Evolutionary conservation across 2,888 invertebrate species (phyloP), one percentile per base, ranked within the genome.

Genomic region (Tuta absoluta): DNA sequence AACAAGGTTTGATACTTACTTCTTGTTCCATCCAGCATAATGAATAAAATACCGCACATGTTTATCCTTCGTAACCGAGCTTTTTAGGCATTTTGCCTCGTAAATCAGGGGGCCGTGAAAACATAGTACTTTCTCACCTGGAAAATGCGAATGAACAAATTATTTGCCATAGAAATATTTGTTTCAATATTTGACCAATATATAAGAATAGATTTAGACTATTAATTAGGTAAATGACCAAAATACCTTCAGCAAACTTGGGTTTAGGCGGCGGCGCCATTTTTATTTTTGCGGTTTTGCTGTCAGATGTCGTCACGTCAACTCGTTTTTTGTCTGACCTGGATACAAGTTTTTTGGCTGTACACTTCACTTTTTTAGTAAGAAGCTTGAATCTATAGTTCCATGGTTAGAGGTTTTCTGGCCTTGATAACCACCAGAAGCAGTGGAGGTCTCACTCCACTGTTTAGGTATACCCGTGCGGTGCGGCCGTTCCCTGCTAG

Each of bases 21-120:
- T 98, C 92, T 98, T 99, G 82, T 98, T 99, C 99, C 99, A 99
- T 1, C 98, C 98, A 71, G 98, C 98, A 85, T 99, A 99, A 86
- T 99, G 99, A 70, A 99, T 98, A 67, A 97, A 95, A 88, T 98
- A 98, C 79, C 96, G 95, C 8, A 97, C 93, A 85, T 95, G 95
- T 85, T 97, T 97, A 73, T 98, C 97, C 84, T 97, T 97, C 1
- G 95, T 94, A 69, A 96, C 92, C 63, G 95, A 94, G 70, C 95
- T 94, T 88, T 97, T 97, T 28, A 98, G 93, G 80, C 98, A 98
- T 94, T 99, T 99, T 45, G 98, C 98, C 92, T 99, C 98, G 84
- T 99, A 99, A 72, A 99, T 96, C 33, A 98, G 92, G 2, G 98
- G 98, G 0, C 98, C 98, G 86, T 99, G 98, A 82, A 98, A 99